Conservation (phyloP, 2,888 invertebrate species). For the Suillia variegata region DNA sequence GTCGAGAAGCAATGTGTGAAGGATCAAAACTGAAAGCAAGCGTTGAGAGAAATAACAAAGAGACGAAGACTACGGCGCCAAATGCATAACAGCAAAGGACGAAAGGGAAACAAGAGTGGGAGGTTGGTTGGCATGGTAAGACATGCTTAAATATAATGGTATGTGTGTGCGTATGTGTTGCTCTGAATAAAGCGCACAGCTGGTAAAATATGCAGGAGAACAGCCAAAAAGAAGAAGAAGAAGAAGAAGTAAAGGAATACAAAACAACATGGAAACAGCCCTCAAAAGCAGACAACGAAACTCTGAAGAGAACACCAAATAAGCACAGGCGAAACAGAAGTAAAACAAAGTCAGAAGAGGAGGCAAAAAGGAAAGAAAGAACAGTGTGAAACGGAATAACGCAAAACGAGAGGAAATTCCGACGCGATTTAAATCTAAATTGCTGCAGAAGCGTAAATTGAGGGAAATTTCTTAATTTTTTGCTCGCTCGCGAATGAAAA, state of each 20-base stretch:
- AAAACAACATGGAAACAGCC: too few species aligned
- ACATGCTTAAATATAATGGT: neutral
- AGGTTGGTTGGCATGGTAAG: too few species aligned
- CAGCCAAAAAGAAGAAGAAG: too few species aligned
- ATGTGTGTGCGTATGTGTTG: neutral
- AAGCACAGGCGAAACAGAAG: neutral
- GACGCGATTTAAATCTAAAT: slow-evolving; percentile 48
- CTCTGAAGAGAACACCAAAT: too few species aligned
- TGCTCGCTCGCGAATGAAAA: neutral
- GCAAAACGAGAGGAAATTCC: slow-evolving; percentile 5
- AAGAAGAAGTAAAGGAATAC: too few species aligned
- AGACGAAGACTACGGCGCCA: neutral
- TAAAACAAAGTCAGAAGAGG: neutral
- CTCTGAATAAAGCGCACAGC: neutral
- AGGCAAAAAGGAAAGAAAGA: slow-evolving; percentile 22
- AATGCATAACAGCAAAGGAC: neutral
- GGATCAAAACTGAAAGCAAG: too few species aligned
- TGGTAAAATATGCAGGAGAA: neutral
- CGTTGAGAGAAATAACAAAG: too few species aligned
- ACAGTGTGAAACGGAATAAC: neutral
- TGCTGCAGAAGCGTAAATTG: slow-evolving; percentile 39
- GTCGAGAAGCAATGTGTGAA: too few species aligned
- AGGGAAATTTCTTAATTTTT: slow-evolving; percentile 18
- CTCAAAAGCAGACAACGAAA: too few species aligned
- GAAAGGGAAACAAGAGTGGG: neutral